These are phyloP conservation scores for Epizoanthus fatuus DNA, from an alignment of 92 coral and sea anemone species.

Conservation along the genomic window DNA sequence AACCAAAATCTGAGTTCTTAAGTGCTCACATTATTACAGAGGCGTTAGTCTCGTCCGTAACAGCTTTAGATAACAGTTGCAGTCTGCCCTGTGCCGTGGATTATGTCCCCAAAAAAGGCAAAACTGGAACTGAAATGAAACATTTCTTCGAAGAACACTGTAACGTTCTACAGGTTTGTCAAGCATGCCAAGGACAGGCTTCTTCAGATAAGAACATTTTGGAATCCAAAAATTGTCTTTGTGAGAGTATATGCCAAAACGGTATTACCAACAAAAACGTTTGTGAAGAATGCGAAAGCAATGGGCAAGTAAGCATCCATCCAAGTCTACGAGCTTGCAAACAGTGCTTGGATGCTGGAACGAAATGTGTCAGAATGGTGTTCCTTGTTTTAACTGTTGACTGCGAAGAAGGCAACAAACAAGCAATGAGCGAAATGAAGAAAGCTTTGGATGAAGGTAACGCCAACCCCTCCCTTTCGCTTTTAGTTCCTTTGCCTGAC, in stretches of 20 bases:
- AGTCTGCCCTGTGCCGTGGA: conserved; percentile 62
- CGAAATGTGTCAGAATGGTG: conserved; percentile 39
- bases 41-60: conserved; percentile 39
- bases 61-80: conserved; percentile 52
- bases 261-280: conserved; percentile 21
- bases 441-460: conserved; percentile 31
- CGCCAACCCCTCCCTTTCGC: conserved; percentile 42
- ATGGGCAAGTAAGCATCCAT: conserved; percentile 46
- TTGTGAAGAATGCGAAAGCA: conserved; percentile 45
- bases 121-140: conserved; percentile 53
- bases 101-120: conserved; percentile 50
- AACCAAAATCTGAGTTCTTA: conserved; percentile 48
- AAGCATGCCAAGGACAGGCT: conserved; percentile 22
- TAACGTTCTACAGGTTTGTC: conserved; percentile 53
- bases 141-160: conserved; percentile 21
- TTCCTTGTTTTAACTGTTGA: conserved; percentile 37
- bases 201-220: conserved; percentile 32
- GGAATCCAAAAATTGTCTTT: conserved; percentile 2
- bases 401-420: conserved; percentile 69
- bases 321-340: conserved; percentile 61
- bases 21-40: conserved; percentile 45
- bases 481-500: conserved; percentile 49
- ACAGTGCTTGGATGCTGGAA: conserved; percentile 34
- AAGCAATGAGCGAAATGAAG: conserved; percentile 39
- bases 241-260: conserved; percentile 40